Percentiles rank a stretch among this genome's conserved stretches.
Conservation (phyloP, 1,140 invertebrate genomes). For the Apocrypta bakeri region DNA sequence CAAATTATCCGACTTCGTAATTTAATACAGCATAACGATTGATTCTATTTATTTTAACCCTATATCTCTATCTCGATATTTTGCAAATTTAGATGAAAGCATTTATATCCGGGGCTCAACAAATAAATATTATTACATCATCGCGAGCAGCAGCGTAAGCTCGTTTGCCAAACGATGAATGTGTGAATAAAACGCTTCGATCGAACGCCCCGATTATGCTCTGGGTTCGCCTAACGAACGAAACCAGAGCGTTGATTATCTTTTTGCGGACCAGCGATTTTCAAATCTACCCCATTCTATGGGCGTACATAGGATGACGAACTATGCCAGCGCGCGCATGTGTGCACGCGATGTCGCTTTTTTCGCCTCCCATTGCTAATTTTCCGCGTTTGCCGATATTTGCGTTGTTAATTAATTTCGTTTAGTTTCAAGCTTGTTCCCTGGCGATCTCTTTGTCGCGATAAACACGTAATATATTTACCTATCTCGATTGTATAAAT, state of each 20-base stretch:
- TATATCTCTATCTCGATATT: background rate
- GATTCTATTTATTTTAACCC: background rate
- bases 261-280: background rate
- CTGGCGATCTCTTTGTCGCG: background rate
- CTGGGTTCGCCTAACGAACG: slow-evolving; percentile 12
- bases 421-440: background rate
- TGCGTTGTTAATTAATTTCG: slow-evolving; percentile 12
- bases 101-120: background rate
- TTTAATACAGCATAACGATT: too few species aligned
- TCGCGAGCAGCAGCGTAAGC: background rate
- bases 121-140: slow-evolving; percentile 31
- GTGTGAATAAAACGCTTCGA: slow-evolving; percentile 22
- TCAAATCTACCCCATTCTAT: background rate
- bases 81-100: background rate
- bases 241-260: slow-evolving; percentile 34
- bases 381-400: background rate
- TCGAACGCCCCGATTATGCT: slow-evolving; percentile 12
- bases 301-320: background rate
- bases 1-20: too few species aligned
- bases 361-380: background rate
- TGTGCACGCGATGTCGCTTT: background rate
- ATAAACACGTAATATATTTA: background rate
- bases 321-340: background rate
- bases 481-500: too few species aligned
- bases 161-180: slow-evolving; percentile 11